A percentile compares a stretch with the other conserved stretches of the same genome.
Conservation (phyloP, 2,797 vertebrate genomes). For the Sarcoramphus papa region DNA sequence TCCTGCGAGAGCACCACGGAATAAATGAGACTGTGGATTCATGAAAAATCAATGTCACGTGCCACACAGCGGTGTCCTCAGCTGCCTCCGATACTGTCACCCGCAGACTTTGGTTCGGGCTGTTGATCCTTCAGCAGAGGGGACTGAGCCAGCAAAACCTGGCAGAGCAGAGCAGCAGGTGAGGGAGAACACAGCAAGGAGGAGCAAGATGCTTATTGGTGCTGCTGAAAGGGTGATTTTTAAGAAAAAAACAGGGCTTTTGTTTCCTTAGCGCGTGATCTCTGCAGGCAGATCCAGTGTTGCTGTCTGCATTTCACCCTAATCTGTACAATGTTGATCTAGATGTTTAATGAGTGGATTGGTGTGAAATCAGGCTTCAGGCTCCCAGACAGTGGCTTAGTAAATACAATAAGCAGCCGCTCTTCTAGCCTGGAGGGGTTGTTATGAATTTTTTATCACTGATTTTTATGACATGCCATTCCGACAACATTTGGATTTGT, state of each 20-base stretch:
- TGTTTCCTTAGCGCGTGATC: background rate
- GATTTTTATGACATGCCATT: slow-evolving; percentile 8
- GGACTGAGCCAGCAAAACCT: slow-evolving; percentile 16
- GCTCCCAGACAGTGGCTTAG: slow-evolving; percentile 22
- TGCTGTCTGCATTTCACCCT: slow-evolving; percentile 29
- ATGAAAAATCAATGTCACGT: background rate
- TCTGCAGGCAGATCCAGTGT: background rate
- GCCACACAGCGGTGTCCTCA: background rate
- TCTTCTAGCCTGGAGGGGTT: slow-evolving; percentile 29
- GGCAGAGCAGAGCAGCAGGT: slow-evolving; percentile 16
- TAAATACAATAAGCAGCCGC: slow-evolving; percentile 55
- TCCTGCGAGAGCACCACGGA: background rate
- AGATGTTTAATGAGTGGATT: slow-evolving; percentile 54
- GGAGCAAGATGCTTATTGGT: background rate
- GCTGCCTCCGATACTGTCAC: background rate
- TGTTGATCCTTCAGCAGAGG: slow-evolving; percentile 12
- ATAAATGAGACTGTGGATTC: slow-evolving; percentile 36
- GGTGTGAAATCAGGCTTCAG: slow-evolving; percentile 50
- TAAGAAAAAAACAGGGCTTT: background rate
- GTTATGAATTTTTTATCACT: slow-evolving; percentile 46
- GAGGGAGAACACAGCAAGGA: background rate
- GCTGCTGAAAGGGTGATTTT: slow-evolving; percentile 12
- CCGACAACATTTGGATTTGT: background rate
- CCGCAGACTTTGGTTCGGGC: slow-evolving; percentile 22
- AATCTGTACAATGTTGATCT: slow-evolving; percentile 44